Conservation (phyloP, 1,140 invertebrate species). For the Zaprionus ghesquierei region DNA sequence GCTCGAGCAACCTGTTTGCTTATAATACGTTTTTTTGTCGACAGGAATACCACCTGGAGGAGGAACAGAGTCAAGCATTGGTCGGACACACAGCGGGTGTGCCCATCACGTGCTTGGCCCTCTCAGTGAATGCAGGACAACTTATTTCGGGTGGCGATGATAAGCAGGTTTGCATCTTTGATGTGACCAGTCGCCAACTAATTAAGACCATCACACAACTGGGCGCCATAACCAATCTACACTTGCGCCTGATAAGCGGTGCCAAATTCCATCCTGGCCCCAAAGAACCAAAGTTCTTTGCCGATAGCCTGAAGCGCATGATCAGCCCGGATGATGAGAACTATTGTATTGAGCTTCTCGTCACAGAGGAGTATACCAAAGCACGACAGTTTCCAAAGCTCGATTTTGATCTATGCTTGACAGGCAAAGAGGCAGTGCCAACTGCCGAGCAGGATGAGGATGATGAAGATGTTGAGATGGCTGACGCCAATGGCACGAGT, state of each 20-base stretch:
- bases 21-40: neutral
- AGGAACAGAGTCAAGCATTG: slow-evolving; percentile 83
- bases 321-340: slow-evolving; percentile 62
- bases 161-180: slow-evolving; percentile 90
- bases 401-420: slow-evolving; percentile 8
- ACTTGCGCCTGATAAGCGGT: slow-evolving; percentile 84
- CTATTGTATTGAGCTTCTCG: slow-evolving; percentile 65
- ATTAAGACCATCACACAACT: slow-evolving; percentile 88
- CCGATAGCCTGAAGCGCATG: slow-evolving; percentile 81
- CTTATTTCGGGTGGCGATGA: slow-evolving; percentile 90
- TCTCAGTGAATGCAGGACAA: slow-evolving; percentile 87
- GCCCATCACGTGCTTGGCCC: slow-evolving; percentile 87
- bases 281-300: slow-evolving; percentile 81
- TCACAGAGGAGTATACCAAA: slow-evolving; percentile 32
- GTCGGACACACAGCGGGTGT: slow-evolving; percentile 87
- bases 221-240: slow-evolving; percentile 88
- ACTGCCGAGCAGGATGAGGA: neutral
- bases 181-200: slow-evolving; percentile 89
- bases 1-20: neutral
- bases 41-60: slow-evolving; percentile 86
- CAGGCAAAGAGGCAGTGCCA: neutral
- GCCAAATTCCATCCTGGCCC: slow-evolving; percentile 81
- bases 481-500: neutral
- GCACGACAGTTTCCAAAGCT: neutral
- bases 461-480: neutral